Evolutionary conservation across 2,113 vertebrate species (phyloP), one percentile per base, ranked within the genome.

Genomic region (Barnardius zonarius): DNA sequence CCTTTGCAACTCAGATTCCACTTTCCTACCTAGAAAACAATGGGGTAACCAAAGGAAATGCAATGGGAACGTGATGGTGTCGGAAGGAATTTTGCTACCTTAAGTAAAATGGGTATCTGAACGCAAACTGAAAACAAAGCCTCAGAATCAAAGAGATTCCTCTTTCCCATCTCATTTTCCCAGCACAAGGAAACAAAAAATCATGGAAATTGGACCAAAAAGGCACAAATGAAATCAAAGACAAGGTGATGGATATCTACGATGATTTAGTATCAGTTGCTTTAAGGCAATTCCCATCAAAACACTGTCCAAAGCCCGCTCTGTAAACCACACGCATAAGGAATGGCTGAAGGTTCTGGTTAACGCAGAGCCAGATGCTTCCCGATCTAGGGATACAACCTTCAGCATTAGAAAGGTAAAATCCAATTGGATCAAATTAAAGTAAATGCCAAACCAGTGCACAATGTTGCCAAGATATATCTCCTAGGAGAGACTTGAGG

Each of bases 171-270:
- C 48, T 43, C 35, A 84, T 84, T 79, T 91, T 31, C 27, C 7
- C 0, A 0, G 43, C 4, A 5, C 20, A 73, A 35, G 11, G 18
- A 7, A 39, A 73, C 13, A 19, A 17, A 57, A 54, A 51, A 48
- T 3, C n/a, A 79, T 1, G 3, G n/a, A 64, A 73, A 61, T 14
- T 31, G 15, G 86, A 48, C 27, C 55, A 49, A 76, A 79, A 82
- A 63, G 20, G 37, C 68, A 48, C 70, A 92, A 90, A 78, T 51
- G 5, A 63, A 74, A 69, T 24, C 57, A 59, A 59, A 59, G 22
- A 35, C 9, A 14, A 76, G 1, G 7, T 3, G 10, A 77, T 63
- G 51, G 73, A 49, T 23, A 48, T 35, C 28, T 25, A 22, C 3
- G 18, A 39, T 63, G 63, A 54, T 85, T 84, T 7, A 73, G 13